Percentiles rank a stretch among this genome's conserved stretches.
Evolutionary conservation across 1,140 invertebrate genomes (phyloP).

Genomic region (Delia radicum): DNA sequence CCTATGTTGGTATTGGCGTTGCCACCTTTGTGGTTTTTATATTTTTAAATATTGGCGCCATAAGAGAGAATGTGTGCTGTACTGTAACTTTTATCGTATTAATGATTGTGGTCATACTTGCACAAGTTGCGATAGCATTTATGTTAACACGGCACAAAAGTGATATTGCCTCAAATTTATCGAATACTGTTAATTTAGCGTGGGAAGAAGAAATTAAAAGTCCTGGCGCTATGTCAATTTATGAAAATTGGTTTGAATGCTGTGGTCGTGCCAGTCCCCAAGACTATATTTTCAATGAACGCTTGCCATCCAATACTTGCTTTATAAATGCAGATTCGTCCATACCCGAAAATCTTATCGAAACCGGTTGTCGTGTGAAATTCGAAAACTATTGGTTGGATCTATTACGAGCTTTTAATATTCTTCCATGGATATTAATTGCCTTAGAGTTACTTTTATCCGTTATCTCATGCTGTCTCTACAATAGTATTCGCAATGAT

Average conservation of each 20-base stretch:
- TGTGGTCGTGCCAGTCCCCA: constrained; percentile 57
- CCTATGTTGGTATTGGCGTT: constrained; percentile 37
- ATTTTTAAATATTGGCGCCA: constrained; percentile 46
- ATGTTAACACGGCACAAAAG: constrained; percentile 27
- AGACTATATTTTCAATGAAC: constrained; percentile 47
- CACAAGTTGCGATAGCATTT: constrained; percentile 32
- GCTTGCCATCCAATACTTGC: constrained; percentile 36
- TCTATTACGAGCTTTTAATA: constrained; percentile 40
- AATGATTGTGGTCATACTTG: constrained; percentile 39
- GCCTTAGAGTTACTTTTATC: constrained; percentile 40
- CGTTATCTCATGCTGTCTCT: constrained; percentile 42
- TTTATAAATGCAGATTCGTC: constrained; percentile 40
- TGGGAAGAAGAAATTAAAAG: constrained; percentile 48
- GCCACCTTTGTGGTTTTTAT: constrained; percentile 37
- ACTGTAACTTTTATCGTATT: constrained; percentile 43
- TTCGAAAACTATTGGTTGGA: constrained; percentile 49
- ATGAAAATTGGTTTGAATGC: constrained; percentile 57
- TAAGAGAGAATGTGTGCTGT: constrained; percentile 47
- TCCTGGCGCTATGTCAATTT: constrained; percentile 48
- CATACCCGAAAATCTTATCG: constrained; percentile 43
- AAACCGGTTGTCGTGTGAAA: constrained; percentile 42
- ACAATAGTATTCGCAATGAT: constrained; percentile 51
- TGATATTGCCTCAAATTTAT: constrained; percentile 36
- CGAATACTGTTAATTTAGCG: constrained; percentile 37
- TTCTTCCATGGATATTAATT: constrained; percentile 40